Percentiles rank a stretch among this genome's conserved stretches.
Conservation (phyloP, 2,113 vertebrate species). For the Pagrus major region DNA sequence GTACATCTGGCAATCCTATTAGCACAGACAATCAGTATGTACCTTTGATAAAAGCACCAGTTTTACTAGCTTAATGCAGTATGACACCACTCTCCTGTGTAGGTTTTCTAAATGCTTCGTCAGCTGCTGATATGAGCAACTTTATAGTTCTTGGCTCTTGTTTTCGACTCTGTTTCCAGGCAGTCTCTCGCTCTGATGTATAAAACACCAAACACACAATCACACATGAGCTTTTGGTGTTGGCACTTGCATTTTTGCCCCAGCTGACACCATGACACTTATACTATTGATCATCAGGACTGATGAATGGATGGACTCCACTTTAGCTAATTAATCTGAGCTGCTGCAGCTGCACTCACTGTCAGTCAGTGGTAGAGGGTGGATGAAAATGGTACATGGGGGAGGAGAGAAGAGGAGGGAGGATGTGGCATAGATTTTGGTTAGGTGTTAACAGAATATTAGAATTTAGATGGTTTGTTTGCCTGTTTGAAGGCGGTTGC, state of each 20-base stretch:
- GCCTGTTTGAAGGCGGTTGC: background rate
- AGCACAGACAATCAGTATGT: background rate
- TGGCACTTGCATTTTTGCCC: slow-evolving; percentile 27
- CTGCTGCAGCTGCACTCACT: slow-evolving; percentile 20
- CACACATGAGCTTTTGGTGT: background rate
- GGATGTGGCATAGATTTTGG: background rate
- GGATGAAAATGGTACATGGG: background rate
- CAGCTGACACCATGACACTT: slow-evolving; percentile 25
- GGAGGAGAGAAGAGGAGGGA: background rate
- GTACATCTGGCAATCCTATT: background rate
- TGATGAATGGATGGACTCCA: slow-evolving; percentile 68
- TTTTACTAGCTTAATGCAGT: background rate
- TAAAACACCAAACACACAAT: background rate
- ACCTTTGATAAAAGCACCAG: background rate
- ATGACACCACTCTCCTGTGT: background rate
- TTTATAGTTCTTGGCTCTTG: slow-evolving; percentile 1
- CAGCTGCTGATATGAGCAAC: background rate
- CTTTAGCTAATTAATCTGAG: slow-evolving; percentile 68
- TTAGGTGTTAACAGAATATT: background rate
- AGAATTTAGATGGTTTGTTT: background rate
- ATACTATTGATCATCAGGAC: slow-evolving; percentile 49
- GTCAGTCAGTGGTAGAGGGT: slow-evolving; percentile 3
- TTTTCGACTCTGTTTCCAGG: slow-evolving; percentile 1
- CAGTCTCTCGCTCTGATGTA: background rate
- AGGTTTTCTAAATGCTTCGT: background rate